These are phyloP conservation scores for Plecturocebus donacophilus DNA, from an alignment of 2,113 vertebrate species.

Conservation along the genomic window DNA sequence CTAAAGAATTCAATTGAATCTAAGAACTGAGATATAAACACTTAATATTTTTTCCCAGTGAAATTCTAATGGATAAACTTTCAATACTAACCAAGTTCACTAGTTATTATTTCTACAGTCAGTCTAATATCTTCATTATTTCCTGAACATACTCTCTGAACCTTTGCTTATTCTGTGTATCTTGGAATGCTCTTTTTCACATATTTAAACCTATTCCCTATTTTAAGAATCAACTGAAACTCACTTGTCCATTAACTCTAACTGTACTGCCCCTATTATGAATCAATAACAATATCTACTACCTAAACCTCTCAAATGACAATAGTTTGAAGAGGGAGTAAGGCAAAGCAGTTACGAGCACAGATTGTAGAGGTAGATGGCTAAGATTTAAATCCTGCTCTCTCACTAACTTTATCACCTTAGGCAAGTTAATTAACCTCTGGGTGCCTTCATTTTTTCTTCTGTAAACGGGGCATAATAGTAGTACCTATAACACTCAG, in stretches of 20 bases:
- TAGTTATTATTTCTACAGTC: not conserved
- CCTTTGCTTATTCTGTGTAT: not conserved
- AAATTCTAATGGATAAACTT: conserved; percentile 20
- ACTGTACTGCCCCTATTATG: not conserved
- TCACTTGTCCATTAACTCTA: not conserved
- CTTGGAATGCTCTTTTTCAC: not conserved
- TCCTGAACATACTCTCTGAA: not conserved
- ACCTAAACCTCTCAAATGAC: not conserved
- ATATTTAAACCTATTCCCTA: conserved; percentile 1
- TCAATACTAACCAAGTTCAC: conserved; percentile 14
- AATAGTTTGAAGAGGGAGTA: conserved; percentile 31
- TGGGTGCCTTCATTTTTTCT: conserved; percentile 23
- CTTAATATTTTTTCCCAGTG: conserved; percentile 19
- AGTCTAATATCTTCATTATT: not conserved
- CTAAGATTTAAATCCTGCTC: not conserved
- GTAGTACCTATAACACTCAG: not conserved
- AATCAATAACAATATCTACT: not conserved
- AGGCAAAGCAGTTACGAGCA: not conserved
- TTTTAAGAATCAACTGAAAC: conserved; percentile 37
- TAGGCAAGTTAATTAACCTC: conserved; percentile 1
- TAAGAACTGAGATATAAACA: conserved; percentile 8
- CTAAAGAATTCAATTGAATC: not conserved
- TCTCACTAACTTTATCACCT: conserved; percentile 12
- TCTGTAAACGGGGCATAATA: not conserved
- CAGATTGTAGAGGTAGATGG: not conserved